These are phyloP conservation scores for Strigamia transsilvanica DNA, from an alignment of 2,888 invertebrate genomes.

Conservation along the genomic window DNA sequence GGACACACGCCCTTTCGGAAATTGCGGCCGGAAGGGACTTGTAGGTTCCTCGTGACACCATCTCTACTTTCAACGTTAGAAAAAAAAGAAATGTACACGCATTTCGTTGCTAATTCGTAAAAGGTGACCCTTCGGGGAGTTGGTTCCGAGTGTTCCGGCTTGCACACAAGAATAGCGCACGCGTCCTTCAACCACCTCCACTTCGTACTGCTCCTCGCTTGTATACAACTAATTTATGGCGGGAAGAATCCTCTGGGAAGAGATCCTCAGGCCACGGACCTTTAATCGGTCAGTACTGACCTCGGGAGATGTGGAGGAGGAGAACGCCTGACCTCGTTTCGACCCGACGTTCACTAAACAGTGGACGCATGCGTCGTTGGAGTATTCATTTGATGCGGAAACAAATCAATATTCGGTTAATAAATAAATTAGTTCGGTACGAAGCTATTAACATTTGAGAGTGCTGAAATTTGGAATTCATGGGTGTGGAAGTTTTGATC, in stretches of 20 bases:
- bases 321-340: conserved; percentile 14
- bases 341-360: conserved; percentile 43
- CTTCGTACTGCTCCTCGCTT: conserved; percentile 8
- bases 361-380: conserved; percentile 31
- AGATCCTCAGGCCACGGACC: conserved; percentile 48
- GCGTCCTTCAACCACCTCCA: background rate
- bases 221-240: conserved; percentile 49
- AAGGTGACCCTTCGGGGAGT: background rate
- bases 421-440: conserved; percentile 23
- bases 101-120: conserved; percentile 19
- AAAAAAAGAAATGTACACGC: conserved; percentile 2
- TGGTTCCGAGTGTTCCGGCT: background rate
- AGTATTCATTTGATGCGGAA: conserved; percentile 37
- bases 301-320: conserved; percentile 44
- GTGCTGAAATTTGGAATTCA: background rate
- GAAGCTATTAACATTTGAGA: background rate
- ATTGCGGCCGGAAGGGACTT: conserved; percentile 40
- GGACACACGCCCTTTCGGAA: conserved; percentile 24
- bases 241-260: conserved; percentile 48
- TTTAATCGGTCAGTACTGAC: conserved; percentile 41
- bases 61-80: background rate
- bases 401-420: conserved; percentile 35
- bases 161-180: conserved; percentile 35
- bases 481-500: background rate
- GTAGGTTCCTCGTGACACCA: conserved; percentile 6